Percentiles rank a stretch among this genome's conserved stretches.
phyloP scores from a whole-genome alignment of 2,888 invertebrate species.

The Noctua comes region DNA sequence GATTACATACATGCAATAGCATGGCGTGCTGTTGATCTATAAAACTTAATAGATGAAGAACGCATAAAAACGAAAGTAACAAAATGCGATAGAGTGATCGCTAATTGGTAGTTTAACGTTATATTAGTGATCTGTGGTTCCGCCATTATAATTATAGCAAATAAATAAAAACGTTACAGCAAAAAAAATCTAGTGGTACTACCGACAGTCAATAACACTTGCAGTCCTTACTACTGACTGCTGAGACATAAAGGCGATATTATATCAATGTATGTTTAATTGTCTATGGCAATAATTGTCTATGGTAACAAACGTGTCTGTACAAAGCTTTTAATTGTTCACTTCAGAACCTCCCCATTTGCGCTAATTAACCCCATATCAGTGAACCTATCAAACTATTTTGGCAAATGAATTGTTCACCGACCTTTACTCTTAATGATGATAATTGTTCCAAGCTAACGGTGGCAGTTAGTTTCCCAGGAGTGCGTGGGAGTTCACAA shows the following conservation, averaged over 20 bases:
- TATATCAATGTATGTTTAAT: too few species aligned
- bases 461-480: conserved; percentile 55
- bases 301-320: too few species aligned
- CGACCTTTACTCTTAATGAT: conserved; percentile 63
- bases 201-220: not conserved
- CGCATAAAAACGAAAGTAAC: conserved; percentile 23
- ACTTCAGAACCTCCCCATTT: conserved; percentile 2
- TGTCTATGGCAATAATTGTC: too few species aligned
- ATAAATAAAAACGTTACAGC: not conserved
- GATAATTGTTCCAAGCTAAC: conserved; percentile 61
- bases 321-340: not conserved
- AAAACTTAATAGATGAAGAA: conserved; percentile 8
- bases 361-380: conserved; percentile 52
- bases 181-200: not conserved
- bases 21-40: conserved; percentile 31
- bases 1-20: conserved; percentile 31
- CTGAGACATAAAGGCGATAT: not conserved
- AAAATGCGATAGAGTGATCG: not conserved
- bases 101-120: not conserved
- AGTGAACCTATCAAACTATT: conserved; percentile 42
- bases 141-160: not conserved
- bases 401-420: conserved; percentile 59
- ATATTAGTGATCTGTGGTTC: not conserved
- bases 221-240: not conserved
- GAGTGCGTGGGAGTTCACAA: conserved; percentile 73